phyloP scores from a whole-genome alignment of 1,140 invertebrate genomes.

The Apis laboriosa region DNA sequence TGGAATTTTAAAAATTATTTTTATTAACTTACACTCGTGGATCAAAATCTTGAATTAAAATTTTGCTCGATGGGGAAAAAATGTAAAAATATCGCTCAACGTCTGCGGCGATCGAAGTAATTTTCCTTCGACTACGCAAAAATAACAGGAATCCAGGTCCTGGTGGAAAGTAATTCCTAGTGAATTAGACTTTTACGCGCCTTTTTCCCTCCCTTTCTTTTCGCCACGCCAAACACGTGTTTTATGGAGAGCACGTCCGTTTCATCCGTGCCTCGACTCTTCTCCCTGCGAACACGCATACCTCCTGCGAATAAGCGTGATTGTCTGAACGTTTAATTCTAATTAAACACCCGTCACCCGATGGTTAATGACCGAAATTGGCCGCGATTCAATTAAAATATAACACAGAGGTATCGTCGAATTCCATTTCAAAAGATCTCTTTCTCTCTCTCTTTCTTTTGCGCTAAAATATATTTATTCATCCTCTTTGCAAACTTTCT shows the following conservation, averaged over 20 bases:
- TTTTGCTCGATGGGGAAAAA: too few species aligned
- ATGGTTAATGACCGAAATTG: conserved; percentile 20
- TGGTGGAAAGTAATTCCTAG: neutral
- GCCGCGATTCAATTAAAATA: neutral
- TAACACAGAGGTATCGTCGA: neutral
- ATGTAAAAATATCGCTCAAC: neutral
- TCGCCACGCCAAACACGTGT: neutral
- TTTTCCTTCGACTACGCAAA: neutral
- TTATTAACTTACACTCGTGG: too few species aligned
- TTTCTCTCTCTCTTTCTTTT: neutral
- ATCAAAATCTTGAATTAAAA: too few species aligned
- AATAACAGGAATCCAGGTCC: neutral
- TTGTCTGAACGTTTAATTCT: conserved; percentile 11
- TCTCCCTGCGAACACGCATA: too few species aligned
- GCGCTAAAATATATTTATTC: neutral
- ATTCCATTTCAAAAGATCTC: neutral
- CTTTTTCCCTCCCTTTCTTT: neutral
- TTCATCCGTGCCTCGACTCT: neutral
- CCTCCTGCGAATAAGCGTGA: neutral
- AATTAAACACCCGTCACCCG: neutral
- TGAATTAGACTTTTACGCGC: neutral
- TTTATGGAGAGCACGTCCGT: neutral
- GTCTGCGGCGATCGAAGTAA: too few species aligned
- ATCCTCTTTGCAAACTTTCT: neutral
- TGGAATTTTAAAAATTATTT: too few species aligned